A percentile compares a stretch with the other conserved stretches of the same genome.
phyloP scores from a whole-genome alignment of 2,888 invertebrate species.

The Erebia epiphron region DNA sequence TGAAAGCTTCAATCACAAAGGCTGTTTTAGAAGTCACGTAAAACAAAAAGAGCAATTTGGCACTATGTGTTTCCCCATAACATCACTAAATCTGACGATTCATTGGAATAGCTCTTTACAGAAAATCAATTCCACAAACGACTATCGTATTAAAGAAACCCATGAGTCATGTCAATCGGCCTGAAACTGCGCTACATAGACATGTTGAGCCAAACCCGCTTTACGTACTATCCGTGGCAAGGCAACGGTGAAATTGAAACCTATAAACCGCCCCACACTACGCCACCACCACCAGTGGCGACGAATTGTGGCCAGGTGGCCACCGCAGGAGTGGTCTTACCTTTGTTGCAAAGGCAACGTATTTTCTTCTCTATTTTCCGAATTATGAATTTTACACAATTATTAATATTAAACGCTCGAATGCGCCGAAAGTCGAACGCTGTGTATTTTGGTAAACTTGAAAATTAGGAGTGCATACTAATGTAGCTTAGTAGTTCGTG shows the following conservation, averaged over 20 bases:
- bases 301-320: not conserved
- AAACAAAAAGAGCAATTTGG: no score
- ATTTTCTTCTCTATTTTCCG: no score
- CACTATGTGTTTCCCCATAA: not conserved
- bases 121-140: conserved; percentile 32
- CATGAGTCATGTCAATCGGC: conserved; percentile 34
- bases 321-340: not conserved
- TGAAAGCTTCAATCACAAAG: no score
- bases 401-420: no score
- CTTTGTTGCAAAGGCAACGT: no score
- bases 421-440: no score
- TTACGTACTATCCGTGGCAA: conserved; percentile 7
- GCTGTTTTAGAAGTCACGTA: no score
- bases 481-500: no score
- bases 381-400: no score
- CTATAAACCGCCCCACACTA: not conserved
- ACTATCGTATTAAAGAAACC: conserved; percentile 33
- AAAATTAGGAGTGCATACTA: no score
- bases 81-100: not conserved
- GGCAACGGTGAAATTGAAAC: conserved; percentile 12
- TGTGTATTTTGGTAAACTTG: no score
- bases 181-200: conserved; percentile 22
- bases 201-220: not conserved
- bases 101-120: conserved; percentile 8
- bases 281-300: not conserved